Conservation (phyloP, 2,113 vertebrate genomes). For the Phainopepla nitens region DNA sequence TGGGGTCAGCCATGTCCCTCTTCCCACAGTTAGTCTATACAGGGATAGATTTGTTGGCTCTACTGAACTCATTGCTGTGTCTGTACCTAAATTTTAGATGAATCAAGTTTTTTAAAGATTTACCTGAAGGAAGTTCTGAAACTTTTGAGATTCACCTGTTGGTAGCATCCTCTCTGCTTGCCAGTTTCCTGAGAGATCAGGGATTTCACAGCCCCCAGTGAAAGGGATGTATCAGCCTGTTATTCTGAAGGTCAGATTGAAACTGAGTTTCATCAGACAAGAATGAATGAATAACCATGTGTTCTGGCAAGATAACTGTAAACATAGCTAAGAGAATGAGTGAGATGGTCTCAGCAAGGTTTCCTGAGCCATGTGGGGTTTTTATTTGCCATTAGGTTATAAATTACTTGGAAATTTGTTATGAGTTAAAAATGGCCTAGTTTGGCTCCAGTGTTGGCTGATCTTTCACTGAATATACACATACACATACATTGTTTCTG, state of each 20-base stretch:
- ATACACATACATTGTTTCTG: neutral
- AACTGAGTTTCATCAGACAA: slow-evolving; percentile 51
- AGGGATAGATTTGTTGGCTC: too few species aligned
- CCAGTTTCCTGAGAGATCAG: neutral
- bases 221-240: neutral
- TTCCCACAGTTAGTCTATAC: neutral
- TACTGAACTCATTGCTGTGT: rapidly evolving
- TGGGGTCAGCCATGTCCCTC: neutral
- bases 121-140: neutral
- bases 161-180: neutral
- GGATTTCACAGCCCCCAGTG: neutral
- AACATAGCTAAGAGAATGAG: neutral
- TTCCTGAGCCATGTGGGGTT: neutral
- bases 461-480: neutral
- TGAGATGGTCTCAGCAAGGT: neutral
- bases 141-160: neutral
- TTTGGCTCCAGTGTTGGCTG: neutral
- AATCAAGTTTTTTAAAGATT: neutral
- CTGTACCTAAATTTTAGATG: neutral
- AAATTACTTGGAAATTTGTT: neutral
- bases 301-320: slow-evolving; percentile 50
- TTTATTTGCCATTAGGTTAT: neutral
- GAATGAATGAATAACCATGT: slow-evolving; percentile 10
- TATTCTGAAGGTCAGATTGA: neutral
- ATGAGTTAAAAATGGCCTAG: neutral